These are phyloP conservation scores for Silvanus unidentatus DNA, from an alignment of 2,888 invertebrate genomes.

Conservation along the genomic window DNA sequence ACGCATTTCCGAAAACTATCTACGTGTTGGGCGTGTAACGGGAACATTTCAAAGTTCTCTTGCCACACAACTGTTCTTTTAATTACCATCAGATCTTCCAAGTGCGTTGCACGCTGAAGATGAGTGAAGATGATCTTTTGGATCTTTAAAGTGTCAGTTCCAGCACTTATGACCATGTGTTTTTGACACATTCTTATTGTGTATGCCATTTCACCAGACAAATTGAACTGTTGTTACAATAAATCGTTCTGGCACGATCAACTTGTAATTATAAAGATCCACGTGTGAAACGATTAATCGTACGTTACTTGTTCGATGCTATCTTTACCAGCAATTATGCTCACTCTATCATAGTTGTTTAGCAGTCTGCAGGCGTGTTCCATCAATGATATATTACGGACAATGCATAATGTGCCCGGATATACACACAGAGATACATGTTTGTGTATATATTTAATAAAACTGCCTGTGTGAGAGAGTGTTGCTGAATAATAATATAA, in stretches of 20 bases:
- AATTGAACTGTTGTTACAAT: slow-evolving; percentile 5
- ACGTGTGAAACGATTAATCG: slow-evolving; percentile 32
- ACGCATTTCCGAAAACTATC: too few relatives aligned
- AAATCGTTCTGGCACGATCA: slow-evolving; percentile 4
- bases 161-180: too few relatives aligned
- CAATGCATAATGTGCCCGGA: slow-evolving; percentile 39
- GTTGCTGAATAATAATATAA: slow-evolving; percentile 41
- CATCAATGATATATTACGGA: slow-evolving; percentile 36
- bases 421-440: slow-evolving; percentile 17
- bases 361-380: slow-evolving; percentile 38
- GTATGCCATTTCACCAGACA: background rate
- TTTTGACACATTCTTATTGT: too few relatives aligned
- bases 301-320: slow-evolving; percentile 29
- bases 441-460: slow-evolving; percentile 33
- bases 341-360: slow-evolving; percentile 38
- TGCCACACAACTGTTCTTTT: too few relatives aligned
- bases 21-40: too few relatives aligned
- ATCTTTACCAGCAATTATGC: slow-evolving; percentile 37
- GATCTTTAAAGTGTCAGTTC: too few relatives aligned
- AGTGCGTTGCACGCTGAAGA: too few relatives aligned
- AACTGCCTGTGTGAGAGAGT: slow-evolving; percentile 34
- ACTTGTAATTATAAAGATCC: slow-evolving; percentile 26
- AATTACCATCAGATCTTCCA: too few relatives aligned
- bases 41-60: too few relatives aligned
- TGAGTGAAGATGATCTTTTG: too few relatives aligned